Conservation (phyloP, 1,140 invertebrate species). For the Platorchestia sp. region DNA sequence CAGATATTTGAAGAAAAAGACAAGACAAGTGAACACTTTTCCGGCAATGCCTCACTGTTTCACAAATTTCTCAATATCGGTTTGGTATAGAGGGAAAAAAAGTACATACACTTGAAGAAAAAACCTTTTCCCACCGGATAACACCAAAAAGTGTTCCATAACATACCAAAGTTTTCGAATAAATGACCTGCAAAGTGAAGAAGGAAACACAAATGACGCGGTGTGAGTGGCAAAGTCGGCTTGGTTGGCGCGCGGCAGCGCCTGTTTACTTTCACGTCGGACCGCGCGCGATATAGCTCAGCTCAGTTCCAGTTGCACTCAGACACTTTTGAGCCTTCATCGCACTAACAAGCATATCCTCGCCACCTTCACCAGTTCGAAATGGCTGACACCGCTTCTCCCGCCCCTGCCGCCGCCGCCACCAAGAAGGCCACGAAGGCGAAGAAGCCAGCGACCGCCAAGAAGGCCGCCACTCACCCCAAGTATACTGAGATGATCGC, state of each 20-base stretch:
- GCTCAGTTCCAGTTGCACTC: not conserved
- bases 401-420: slow-evolving; percentile 4
- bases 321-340: not conserved
- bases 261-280: slow-evolving; percentile 42
- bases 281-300: not conserved
- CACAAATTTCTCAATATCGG: not conserved
- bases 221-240: not conserved
- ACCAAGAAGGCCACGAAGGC: slow-evolving; percentile 35
- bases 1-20: not conserved
- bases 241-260: not conserved
- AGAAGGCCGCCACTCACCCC: slow-evolving; percentile 68
- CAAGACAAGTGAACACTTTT: slow-evolving; percentile 5
- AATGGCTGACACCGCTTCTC: slow-evolving; percentile 51
- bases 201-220: slow-evolving; percentile 28
- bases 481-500: slow-evolving; percentile 69
- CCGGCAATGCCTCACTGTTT: not conserved
- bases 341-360: not conserved
- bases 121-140: not conserved
- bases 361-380: not conserved
- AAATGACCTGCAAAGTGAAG: not conserved
- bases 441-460: slow-evolving; percentile 30
- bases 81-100: not conserved
- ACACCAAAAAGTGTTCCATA: not conserved
- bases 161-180: not conserved
- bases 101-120: not conserved